Percentiles rank a stretch among this genome's conserved stretches.
These are phyloP conservation scores for Pharmacophagus antenor DNA, from an alignment of 2,888 invertebrate genomes.

Conservation along the genomic window DNA sequence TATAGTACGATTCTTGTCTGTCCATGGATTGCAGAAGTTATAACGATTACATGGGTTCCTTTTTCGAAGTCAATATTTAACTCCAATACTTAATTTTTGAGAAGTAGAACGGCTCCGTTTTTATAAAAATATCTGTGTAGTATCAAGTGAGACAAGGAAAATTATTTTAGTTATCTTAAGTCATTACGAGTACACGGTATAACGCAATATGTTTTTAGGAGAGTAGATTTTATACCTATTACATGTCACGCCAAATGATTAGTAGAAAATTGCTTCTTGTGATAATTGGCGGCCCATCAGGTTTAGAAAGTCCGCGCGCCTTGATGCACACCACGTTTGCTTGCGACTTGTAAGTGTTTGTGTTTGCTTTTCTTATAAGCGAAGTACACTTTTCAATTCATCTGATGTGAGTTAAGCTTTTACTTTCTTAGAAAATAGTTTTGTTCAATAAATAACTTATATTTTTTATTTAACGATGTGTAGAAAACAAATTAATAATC, in stretches of 20 bases:
- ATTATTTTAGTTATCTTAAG: neutral
- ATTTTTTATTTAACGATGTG: no score
- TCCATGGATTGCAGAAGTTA: no score
- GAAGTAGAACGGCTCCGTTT: neutral
- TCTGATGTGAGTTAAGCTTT: conserved; percentile 24
- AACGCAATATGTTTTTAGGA: conserved; percentile 26
- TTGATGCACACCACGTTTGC: conserved; percentile 23
- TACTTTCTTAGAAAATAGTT: conserved; percentile 17
- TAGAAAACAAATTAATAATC: neutral
- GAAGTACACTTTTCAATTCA: conserved; percentile 24
- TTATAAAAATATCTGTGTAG: neutral
- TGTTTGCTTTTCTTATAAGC: conserved; percentile 28
- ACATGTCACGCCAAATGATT: conserved; percentile 31
- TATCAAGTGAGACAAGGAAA: conserved; percentile 14
- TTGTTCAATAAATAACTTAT: no score
- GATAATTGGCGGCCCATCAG: conserved; percentile 73
- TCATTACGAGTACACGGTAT: neutral
- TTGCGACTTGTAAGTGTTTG: conserved; percentile 16
- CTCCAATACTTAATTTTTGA: neutral
- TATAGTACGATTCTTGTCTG: no score
- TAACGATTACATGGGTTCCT: no score
- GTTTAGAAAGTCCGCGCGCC: conserved; percentile 64
- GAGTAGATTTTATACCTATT: conserved; percentile 30
- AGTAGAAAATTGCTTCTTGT: conserved; percentile 68
- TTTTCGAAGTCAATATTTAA: neutral